These are phyloP conservation scores for Mya arenaria DNA, from an alignment of 1,140 invertebrate species.

Conservation along the genomic window DNA sequence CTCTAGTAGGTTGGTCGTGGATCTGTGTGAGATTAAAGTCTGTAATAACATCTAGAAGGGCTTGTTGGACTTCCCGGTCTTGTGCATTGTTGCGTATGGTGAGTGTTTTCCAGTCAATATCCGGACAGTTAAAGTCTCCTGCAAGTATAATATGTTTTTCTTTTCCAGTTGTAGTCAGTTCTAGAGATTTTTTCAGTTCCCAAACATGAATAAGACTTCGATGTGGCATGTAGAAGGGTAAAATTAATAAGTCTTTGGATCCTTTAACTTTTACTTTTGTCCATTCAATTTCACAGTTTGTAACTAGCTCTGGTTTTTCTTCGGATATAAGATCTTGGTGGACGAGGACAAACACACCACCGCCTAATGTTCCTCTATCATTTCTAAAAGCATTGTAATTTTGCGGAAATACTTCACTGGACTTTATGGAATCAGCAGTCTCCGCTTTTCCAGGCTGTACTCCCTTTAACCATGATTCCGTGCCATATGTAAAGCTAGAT, in stretches of 20 bases:
- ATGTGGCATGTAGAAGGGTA: slow-evolving; percentile 1
- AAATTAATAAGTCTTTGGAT: background rate
- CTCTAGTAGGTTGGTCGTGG: slow-evolving; percentile 21
- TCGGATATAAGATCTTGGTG: background rate
- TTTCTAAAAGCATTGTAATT: slow-evolving; percentile 38
- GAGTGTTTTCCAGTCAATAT: slow-evolving; percentile 17
- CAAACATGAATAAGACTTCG: background rate
- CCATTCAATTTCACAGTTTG: slow-evolving; percentile 3
- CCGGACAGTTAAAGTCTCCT: slow-evolving; percentile 34
- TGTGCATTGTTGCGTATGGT: background rate
- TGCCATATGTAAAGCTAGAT: slow-evolving; percentile 17
- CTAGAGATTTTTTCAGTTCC: background rate
- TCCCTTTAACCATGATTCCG: slow-evolving; percentile 45
- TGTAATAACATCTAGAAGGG: slow-evolving; percentile 11
- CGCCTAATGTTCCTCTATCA: background rate
- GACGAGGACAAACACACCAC: background rate
- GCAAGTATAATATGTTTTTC: slow-evolving; percentile 2
- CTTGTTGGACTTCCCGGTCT: slow-evolving; percentile 17
- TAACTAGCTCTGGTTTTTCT: background rate
- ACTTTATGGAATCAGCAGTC: background rate
- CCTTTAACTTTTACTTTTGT: slow-evolving; percentile 12
- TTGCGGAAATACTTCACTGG: slow-evolving; percentile 46
- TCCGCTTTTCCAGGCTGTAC: slow-evolving; percentile 16
- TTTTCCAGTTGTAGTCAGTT: background rate
- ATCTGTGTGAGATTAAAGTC: slow-evolving; percentile 12